Conservation (phyloP, 2,888 invertebrate species). For the Oligia latruncula region DNA sequence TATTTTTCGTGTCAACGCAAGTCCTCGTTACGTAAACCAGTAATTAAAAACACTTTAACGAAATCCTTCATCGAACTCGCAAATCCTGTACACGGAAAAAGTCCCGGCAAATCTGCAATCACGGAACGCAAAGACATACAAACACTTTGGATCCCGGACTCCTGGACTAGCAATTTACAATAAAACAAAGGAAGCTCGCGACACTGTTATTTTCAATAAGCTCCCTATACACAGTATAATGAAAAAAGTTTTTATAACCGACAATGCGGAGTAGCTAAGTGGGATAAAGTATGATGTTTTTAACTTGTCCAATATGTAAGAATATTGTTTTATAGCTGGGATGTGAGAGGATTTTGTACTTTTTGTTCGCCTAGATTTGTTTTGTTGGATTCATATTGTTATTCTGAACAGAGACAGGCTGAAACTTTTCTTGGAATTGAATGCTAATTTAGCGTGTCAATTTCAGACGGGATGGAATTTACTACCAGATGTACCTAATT, state of each 20-base stretch:
- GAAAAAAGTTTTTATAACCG: constrained; percentile 88
- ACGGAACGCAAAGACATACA: constrained; percentile 39
- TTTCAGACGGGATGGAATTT: not conserved
- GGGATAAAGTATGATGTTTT: constrained; percentile 66
- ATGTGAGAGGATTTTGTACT: constrained; percentile 48
- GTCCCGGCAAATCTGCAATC: constrained; percentile 18
- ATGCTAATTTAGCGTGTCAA: not conserved
- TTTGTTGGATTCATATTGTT: constrained; percentile 20
- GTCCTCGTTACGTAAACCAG: not conserved
- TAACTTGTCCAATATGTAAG: constrained; percentile 66
- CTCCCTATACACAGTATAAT: constrained; percentile 82
- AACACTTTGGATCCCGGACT: constrained; percentile 41
- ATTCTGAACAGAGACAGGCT: not conserved
- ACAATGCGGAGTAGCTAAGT: constrained; percentile 75
- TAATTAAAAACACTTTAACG: not conserved
- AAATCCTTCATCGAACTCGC: not conserved
- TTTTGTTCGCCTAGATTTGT: constrained; percentile 27
- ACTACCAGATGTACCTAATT: not conserved
- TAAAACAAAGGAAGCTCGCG: constrained; percentile 78
- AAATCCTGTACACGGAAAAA: constrained; percentile 11
- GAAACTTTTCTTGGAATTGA: not conserved
- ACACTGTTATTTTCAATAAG: constrained; percentile 88
- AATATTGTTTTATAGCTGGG: constrained; percentile 61
- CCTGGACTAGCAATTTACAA: constrained; percentile 76
- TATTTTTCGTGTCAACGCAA: not conserved